phyloP scores from a whole-genome alignment of 2,797 vertebrate genomes.

The Poliocrania exsul region DNA sequence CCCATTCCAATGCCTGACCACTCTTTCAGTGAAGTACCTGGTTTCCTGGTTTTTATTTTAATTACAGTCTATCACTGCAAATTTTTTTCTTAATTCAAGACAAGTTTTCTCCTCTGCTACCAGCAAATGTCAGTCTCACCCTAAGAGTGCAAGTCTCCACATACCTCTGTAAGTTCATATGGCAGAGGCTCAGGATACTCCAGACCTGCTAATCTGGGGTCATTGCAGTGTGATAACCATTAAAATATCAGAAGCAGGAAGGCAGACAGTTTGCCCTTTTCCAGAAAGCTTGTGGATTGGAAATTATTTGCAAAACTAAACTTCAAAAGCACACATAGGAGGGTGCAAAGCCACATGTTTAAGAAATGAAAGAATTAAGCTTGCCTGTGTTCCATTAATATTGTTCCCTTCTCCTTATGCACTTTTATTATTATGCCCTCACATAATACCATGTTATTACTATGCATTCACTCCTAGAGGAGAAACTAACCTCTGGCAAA shows the following conservation, averaged over 20 bases:
- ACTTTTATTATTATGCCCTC: slow-evolving; percentile 6
- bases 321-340: not conserved
- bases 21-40: not conserved
- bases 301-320: not conserved
- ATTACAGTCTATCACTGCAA: not conserved
- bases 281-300: not conserved
- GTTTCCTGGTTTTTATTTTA: not conserved
- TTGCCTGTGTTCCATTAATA: slow-evolving; percentile 25
- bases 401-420: not conserved
- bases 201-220: not conserved
- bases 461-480: not conserved
- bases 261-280: not conserved
- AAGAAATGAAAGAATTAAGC: not conserved
- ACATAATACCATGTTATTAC: not conserved
- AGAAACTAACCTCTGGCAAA: slow-evolving; percentile 38
- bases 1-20: not conserved
- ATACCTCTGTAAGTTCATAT: not conserved
- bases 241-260: not conserved
- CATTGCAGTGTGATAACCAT: not conserved
- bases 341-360: not conserved
- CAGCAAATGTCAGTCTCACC: not conserved
- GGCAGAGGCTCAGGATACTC: not conserved
- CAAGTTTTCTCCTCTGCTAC: not conserved
- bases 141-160: not conserved
- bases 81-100: not conserved